Base-by-base conservation (phyloP, 2,888 invertebrate genomes). In the Meliscaeva auricollis region DNA sequence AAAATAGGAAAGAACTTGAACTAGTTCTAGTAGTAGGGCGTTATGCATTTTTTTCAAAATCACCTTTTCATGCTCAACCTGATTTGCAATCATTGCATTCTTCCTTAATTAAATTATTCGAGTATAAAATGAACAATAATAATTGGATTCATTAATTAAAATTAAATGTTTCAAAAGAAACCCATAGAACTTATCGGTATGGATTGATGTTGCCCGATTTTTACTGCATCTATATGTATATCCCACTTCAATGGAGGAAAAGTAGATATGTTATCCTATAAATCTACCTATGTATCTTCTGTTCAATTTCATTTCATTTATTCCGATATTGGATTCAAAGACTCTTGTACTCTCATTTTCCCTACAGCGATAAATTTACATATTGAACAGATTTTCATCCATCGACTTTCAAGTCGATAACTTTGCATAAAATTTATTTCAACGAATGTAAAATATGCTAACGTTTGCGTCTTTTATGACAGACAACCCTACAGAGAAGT, bases 401-500 rank as follows among this genome's bases (percentile, higher is more conserved):
- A 56, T 48, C 38, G 46, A 22, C 64, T 50, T 66, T 50, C 64
- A 7, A 72, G 56, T 15, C 30, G 64, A 20, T 38, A 64, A 20
- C 54, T 77, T 46, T 56, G 15, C 46, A 64, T 72, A 38, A 26
- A 64, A 64, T 72, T 20, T 64, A 15, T 48, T 3, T 6, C 8
- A 62, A 38, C 38, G n/a, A 58, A 41, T 17, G 48, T 17, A 26
- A 54, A 54, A 38, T 58, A 75, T 75, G 56, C 20, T 35, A 17
- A 75, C 15, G 11, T 26, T n/a, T 62, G 17, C 38, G 62, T 26
- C 46, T 35, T 72, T 72, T 78, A 78, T 70, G 77, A 35, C 62
- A 56, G 56, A 38, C n/a, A 68, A 17, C 56, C 66, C 46, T 48
- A 66, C 20, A 66, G 35, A 41, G 7, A 35, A 50, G 35, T 50